These are phyloP conservation scores for Nemotelus nigrinus DNA, from an alignment of 2,888 invertebrate species.

Conservation along the genomic window DNA sequence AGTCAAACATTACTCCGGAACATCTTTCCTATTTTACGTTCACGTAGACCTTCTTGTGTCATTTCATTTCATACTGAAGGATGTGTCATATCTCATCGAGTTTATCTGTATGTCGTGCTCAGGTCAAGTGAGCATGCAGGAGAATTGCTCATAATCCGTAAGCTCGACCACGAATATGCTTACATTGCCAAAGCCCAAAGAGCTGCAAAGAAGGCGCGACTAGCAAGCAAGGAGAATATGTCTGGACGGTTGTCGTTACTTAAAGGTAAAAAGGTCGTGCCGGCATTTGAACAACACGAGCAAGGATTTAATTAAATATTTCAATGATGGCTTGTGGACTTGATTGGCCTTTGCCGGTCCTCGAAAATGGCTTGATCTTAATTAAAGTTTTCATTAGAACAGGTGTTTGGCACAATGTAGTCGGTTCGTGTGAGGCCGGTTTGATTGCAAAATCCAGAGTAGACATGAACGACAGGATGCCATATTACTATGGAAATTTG, in stretches of 20 bases:
- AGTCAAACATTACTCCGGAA: too few species aligned
- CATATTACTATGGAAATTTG: too few species aligned
- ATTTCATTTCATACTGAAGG: constrained; percentile 10
- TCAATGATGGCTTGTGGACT: constrained; percentile 42
- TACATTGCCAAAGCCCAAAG: constrained; percentile 4
- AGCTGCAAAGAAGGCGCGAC: not conserved
- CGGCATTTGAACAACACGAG: constrained; percentile 36
- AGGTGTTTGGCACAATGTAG: constrained; percentile 18
- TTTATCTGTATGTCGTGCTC: not conserved
- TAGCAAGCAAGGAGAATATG: not conserved
- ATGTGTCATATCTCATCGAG: constrained; percentile 30
- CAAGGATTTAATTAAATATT: constrained; percentile 44
- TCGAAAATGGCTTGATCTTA: constrained; percentile 39
- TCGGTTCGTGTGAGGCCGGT: not conserved
- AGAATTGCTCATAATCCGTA: not conserved
- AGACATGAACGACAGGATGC: too few species aligned
- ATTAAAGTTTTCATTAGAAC: constrained; percentile 42
- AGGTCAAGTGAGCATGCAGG: constrained; percentile 22
- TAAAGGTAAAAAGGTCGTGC: constrained; percentile 15
- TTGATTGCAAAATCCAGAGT: too few species aligned
- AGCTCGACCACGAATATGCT: constrained; percentile 1
- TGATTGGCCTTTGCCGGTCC: constrained; percentile 35
- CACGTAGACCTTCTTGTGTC: too few species aligned
- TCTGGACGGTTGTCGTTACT: not conserved
- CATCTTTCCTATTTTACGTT: too few species aligned